Evolutionary conservation across 2,888 invertebrate species (phyloP).

Genomic region (Ommatoiulus sabulosus): DNA sequence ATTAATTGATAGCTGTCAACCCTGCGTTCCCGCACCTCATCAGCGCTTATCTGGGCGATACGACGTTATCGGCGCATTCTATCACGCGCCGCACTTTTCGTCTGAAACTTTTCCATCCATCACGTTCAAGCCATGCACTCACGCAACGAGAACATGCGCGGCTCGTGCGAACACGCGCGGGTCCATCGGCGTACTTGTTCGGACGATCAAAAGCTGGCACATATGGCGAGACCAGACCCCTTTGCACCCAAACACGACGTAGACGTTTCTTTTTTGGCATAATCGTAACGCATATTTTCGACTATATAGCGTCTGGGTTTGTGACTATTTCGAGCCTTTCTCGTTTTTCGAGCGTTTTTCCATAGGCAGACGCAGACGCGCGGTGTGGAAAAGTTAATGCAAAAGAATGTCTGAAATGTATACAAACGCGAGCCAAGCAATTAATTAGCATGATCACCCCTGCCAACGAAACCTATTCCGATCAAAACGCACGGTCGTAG

Average conservation of each 20-base stretch:
- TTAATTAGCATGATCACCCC: not conserved
- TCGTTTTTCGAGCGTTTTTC: not conserved
- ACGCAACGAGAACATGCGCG: not conserved
- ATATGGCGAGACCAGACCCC: not conserved
- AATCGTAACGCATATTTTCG: constrained; percentile 7
- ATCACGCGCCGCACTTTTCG: not conserved
- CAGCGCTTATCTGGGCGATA: not conserved
- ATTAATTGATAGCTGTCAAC: not conserved
- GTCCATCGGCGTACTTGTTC: too few relatives aligned
- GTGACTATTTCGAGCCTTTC: not conserved
- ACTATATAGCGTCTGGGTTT: not conserved
- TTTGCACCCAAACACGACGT: constrained; percentile 13
- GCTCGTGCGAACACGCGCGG: not conserved
- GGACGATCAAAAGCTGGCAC: too few relatives aligned
- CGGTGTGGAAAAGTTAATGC: not conserved
- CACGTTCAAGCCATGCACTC: not conserved
- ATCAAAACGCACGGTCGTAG: too few relatives aligned
- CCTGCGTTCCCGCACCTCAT: not conserved
- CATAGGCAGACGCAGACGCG: not conserved
- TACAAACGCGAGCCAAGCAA: not conserved
- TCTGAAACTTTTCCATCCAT: not conserved
- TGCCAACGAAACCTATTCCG: not conserved
- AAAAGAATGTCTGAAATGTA: not conserved
- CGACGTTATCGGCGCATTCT: not conserved
- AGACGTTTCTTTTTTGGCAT: not conserved